Percentiles rank a stretch among this genome's conserved stretches.
Conservation (phyloP, 1,140 invertebrate genomes). For the Papilio glaucus region DNA sequence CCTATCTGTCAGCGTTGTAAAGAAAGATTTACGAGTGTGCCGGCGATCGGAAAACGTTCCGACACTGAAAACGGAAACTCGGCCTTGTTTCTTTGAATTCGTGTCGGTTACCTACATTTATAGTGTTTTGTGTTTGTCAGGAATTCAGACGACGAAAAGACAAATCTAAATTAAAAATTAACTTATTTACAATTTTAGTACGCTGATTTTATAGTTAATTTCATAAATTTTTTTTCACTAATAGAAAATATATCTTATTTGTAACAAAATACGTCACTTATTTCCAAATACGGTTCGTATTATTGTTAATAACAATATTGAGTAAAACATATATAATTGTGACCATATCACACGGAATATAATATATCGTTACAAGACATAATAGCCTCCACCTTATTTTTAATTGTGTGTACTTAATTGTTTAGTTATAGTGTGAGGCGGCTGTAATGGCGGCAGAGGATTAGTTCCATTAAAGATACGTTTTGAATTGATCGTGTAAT, state of each 20-base stretch:
- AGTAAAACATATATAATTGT: no score
- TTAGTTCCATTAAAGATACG: constrained; percentile 1
- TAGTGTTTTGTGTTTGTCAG: background rate
- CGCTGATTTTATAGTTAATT: no score
- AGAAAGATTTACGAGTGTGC: constrained; percentile 16
- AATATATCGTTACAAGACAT: background rate
- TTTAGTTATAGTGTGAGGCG: background rate
- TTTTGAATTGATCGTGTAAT: background rate
- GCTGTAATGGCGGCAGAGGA: background rate
- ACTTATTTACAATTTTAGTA: no score
- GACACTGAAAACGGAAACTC: background rate
- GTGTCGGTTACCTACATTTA: background rate
- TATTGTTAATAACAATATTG: no score
- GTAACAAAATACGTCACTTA: no score
- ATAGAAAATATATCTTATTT: no score
- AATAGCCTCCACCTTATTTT: background rate
- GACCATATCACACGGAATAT: no score
- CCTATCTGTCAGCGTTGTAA: constrained; percentile 20
- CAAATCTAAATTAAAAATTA: no score
- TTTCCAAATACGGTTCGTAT: no score
- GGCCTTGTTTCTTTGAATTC: constrained; percentile 19
- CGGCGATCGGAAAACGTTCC: constrained; percentile 8
- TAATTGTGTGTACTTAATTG: background rate
- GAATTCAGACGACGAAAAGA: no score
- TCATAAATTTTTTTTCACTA: no score